A percentile compares a stretch with the other conserved stretches of the same genome.
Evolutionary conservation across 2,888 invertebrate species (phyloP).

Genomic region (Troilus luridus): DNA sequence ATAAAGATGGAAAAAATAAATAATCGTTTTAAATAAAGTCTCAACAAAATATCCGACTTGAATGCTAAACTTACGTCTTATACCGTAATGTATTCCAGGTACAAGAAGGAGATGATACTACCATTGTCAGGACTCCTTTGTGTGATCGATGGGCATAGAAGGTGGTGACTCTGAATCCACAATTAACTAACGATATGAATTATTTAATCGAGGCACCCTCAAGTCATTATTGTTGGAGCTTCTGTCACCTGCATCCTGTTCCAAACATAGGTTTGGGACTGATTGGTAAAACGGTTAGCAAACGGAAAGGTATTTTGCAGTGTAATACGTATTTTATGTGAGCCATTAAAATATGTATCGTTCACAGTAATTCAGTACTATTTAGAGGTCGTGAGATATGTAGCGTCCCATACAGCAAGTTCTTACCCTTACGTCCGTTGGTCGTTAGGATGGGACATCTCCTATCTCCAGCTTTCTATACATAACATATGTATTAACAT

Average conservation of each 20-base stretch:
- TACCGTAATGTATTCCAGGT: neutral
- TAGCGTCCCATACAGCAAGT: too few relatives aligned
- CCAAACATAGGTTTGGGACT: neutral
- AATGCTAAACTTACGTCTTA: neutral
- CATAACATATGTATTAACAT: too few relatives aligned
- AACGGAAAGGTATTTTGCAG: neutral
- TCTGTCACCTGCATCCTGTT: neutral
- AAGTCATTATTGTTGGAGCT: constrained; percentile 21
- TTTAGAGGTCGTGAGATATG: too few relatives aligned
- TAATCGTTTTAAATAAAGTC: too few relatives aligned
- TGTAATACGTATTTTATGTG: neutral
- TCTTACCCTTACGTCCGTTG: too few relatives aligned
- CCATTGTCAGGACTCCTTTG: constrained; percentile 23
- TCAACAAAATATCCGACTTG: neutral
- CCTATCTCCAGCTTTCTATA: too few relatives aligned
- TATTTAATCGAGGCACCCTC: neutral
- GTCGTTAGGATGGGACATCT: too few relatives aligned
- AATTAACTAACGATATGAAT: neutral
- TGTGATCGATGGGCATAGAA: neutral
- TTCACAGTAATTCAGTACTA: too few relatives aligned
- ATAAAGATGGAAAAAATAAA: too few relatives aligned
- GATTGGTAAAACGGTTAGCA: neutral
- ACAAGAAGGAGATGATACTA: neutral
- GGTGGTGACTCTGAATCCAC: neutral
- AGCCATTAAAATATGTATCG: too few relatives aligned